Percentiles rank a stretch among this genome's conserved stretches.
Conservation (phyloP, 2,888 invertebrate genomes). For the Melipona bicolor region DNA sequence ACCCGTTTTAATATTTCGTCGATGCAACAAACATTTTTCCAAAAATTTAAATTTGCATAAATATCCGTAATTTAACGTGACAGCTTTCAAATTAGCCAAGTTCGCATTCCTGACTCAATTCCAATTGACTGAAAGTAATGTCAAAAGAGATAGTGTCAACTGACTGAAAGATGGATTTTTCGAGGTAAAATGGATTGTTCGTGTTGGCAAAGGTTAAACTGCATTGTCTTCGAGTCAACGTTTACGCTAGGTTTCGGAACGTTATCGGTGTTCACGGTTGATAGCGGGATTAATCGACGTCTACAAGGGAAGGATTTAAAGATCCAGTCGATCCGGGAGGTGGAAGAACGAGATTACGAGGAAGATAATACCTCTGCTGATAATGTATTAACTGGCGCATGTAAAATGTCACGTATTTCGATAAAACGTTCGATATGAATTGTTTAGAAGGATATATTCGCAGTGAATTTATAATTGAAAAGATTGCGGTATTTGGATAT, state of each 20-base stretch:
- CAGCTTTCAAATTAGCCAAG: background rate
- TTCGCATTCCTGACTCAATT: background rate
- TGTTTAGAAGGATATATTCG: background rate
- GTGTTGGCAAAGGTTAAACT: background rate
- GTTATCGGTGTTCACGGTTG: slow-evolving; percentile 27
- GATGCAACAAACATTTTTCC: too few species aligned
- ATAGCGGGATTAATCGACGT: slow-evolving; percentile 16
- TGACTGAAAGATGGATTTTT: background rate
- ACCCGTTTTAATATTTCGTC: too few species aligned
- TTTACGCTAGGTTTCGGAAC: too few species aligned
- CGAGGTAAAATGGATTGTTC: background rate
- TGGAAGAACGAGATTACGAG: slow-evolving; percentile 13
- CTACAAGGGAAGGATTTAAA: slow-evolving; percentile 11
- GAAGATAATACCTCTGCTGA: background rate
- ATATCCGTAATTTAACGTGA: background rate
- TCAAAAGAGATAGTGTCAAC: background rate
- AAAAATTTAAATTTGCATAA: background rate
- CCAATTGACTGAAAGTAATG: too few species aligned
- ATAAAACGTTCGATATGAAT: background rate
- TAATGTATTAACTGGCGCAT: background rate
- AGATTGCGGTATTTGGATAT: background rate
- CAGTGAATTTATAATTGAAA: too few species aligned
- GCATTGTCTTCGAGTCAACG: background rate
- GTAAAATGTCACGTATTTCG: background rate
- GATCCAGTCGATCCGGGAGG: background rate